Evolutionary conservation across 1,140 invertebrate genomes (phyloP), one percentile per base, ranked within the genome.

Genomic region (Aphidius ervi): DNA sequence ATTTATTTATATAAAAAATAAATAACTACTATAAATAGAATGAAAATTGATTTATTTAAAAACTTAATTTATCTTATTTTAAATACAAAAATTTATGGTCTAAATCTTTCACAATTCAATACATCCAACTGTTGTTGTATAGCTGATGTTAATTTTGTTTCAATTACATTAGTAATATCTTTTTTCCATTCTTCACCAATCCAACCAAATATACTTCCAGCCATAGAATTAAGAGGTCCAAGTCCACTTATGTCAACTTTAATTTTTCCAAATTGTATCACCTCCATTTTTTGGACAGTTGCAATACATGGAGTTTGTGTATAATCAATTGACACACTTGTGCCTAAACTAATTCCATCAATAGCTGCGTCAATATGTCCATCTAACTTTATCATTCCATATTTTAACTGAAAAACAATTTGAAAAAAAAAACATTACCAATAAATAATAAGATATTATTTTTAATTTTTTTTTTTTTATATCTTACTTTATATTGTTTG

Each of bases 401-500:
- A 62, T 48, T 61, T 61, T 10, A 71, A n/a, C 68, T 72, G 45
- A 50, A 62, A 64, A 39, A 49, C 6, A 43, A 42, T 31, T 5
- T 46, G 42, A 46, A 8, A 60, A 39, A 53, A 20, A 41, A 52
- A 37, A 46, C 4, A 31, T 5, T 60, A 57, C 46, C 31, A 4
- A n/a, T 45, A 46, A 23, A n/a, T 37, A 40, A 59, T 39, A 9
- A 16, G 31, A 41, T 40, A 9, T 31, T 31, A 31, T 31, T 31
- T 31, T 31, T 1, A 31, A 31, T 31, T 31, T 31, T 31, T 31
- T 31, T 31, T 31, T 31, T 31, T 31, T 31, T 9, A 2, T 54
- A 54, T 5, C 45, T 65, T 70, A 71, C 68, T 57, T 60, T 63
- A 20, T 67, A 71, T 10, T 63, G n/a, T 43, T 62, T 1, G 20